phyloP scores from a whole-genome alignment of 1,140 invertebrate genomes.

The Tetranychus urticae region DNA sequence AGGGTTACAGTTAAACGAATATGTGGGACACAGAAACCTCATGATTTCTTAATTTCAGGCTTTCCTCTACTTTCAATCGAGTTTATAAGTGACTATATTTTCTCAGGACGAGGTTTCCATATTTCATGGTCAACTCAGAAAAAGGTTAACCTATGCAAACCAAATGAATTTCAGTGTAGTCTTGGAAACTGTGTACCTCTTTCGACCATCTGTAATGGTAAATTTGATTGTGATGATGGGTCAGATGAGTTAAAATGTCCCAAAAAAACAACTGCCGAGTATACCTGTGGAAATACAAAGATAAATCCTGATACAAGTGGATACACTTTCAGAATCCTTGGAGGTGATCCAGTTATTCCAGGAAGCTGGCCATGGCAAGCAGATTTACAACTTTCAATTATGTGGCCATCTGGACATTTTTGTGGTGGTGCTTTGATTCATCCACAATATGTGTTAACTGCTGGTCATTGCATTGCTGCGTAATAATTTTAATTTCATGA shows the following conservation, averaged over 20 bases:
- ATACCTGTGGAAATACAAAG: neutral
- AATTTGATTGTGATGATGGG: slow-evolving; percentile 75
- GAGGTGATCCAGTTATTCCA: slow-evolving; percentile 16
- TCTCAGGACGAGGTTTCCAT: neutral
- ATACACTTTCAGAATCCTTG: slow-evolving; percentile 16
- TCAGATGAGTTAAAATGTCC: slow-evolving; percentile 34
- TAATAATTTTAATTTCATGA: neutral
- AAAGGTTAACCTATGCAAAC: neutral
- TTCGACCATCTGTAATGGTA: slow-evolving; percentile 45
- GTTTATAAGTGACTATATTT: neutral
- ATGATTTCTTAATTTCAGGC: neutral
- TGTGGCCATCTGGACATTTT: slow-evolving; percentile 15
- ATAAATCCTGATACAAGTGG: neutral
- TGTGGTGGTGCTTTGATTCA: neutral
- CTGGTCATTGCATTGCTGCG: slow-evolving; percentile 19
- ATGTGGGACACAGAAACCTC: neutral
- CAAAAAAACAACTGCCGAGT: neutral
- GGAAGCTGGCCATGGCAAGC: slow-evolving; percentile 23
- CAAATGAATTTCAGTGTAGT: neutral
- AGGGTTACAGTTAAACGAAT: neutral
- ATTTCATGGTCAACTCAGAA: neutral
- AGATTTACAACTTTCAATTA: neutral
- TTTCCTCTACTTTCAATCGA: neutral
- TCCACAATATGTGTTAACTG: neutral
- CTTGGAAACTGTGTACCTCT: neutral